Evolutionary conservation across 2,888 invertebrate species (phyloP).

Genomic region (Leptinotarsa juncta): DNA sequence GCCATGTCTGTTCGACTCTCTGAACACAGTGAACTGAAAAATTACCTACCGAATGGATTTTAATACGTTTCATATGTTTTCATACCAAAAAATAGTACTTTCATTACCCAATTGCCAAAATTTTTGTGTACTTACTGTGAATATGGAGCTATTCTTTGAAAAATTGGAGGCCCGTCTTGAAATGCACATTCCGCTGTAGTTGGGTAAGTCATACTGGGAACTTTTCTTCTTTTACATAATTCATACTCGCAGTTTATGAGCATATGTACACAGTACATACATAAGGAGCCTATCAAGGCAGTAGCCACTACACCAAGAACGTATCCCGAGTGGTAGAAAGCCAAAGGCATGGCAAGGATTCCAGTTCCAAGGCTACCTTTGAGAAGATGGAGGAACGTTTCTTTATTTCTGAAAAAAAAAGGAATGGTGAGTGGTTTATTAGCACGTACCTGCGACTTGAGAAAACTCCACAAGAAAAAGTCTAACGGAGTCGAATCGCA

Average conservation of each 20-base stretch:
- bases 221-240: conserved; percentile 70
- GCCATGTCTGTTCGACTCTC: too few species aligned
- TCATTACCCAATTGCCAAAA: too few species aligned
- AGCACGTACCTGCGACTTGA: too few species aligned
- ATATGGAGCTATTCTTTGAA: conserved; percentile 73
- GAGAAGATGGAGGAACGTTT: conserved; percentile 85
- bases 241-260: conserved; percentile 75
- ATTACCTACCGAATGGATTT: too few species aligned
- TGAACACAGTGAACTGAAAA: too few species aligned
- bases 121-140: conserved; percentile 70
- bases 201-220: conserved; percentile 79
- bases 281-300: conserved; percentile 85
- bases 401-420: conserved; percentile 73
- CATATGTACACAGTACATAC: conserved; percentile 94
- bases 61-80: too few species aligned
- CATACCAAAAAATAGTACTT: too few species aligned
- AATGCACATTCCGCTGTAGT: conserved; percentile 84
- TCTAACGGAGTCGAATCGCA: too few species aligned
- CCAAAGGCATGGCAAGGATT: conserved; percentile 90
- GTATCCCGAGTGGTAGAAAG: conserved; percentile 86
- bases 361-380: conserved; percentile 94
- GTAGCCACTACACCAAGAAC: conserved; percentile 85
- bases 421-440: conserved; percentile 61
- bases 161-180: conserved; percentile 77
- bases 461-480: too few species aligned